Evolutionary conservation across 2,888 invertebrate genomes (phyloP).

Genomic region (Tortrix viridana): DNA sequence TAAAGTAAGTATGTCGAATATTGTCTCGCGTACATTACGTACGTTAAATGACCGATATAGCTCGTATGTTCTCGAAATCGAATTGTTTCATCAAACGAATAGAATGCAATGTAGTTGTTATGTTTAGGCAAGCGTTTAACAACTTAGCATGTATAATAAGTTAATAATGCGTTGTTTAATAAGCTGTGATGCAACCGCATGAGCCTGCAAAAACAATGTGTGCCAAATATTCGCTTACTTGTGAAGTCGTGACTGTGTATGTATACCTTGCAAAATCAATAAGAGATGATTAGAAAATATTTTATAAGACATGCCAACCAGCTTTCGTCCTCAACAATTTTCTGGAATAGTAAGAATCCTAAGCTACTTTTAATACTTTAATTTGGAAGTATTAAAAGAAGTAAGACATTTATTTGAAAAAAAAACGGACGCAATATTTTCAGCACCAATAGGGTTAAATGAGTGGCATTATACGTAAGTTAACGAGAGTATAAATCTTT

Average conservation of each 20-base stretch:
- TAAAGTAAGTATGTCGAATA: neutral
- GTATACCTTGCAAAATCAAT: neutral
- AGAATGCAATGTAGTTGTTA: neutral
- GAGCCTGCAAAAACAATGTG: slow-evolving; percentile 37
- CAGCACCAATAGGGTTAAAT: no score
- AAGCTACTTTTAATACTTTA: no score
- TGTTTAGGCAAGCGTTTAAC: slow-evolving; percentile 46
- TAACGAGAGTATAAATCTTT: no score
- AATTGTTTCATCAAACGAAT: slow-evolving; percentile 4
- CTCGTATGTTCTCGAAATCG: slow-evolving; percentile 9
- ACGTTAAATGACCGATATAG: neutral
- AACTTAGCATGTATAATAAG: slow-evolving; percentile 55
- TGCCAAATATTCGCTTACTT: neutral
- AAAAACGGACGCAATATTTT: no score
- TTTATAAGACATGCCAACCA: no score
- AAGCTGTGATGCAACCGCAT: slow-evolving; percentile 52
- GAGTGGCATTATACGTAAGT: no score
- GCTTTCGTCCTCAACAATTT: no score
- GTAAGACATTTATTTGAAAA: no score
- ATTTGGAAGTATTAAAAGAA: no score
- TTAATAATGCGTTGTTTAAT: slow-evolving; percentile 61
- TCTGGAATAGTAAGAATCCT: no score
- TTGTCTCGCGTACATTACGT: neutral
- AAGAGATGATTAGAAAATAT: no score
- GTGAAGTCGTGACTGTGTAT: neutral